Evolutionary conservation across 2,797 vertebrate genomes (phyloP).

Genomic region (Falco peregrinus): DNA sequence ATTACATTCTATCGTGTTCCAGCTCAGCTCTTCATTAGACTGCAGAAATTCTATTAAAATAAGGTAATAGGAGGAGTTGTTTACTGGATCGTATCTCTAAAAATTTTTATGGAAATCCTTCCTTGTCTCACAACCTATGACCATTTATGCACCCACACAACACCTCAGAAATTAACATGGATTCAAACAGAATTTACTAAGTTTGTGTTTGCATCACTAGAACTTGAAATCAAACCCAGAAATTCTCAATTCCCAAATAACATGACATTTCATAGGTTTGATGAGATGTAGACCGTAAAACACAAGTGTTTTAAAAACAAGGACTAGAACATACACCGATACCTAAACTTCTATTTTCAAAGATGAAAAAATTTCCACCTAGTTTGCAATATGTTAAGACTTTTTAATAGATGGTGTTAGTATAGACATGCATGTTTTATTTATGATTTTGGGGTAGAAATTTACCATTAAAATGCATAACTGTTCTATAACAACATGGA

Average conservation of each 20-base stretch:
- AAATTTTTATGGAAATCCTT: not conserved
- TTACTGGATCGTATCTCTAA: not conserved
- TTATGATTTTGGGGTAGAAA: not conserved
- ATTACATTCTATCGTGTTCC: rapidly evolving
- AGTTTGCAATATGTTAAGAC: not conserved
- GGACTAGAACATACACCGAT: not conserved
- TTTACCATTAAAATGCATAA: not conserved
- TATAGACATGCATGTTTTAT: not conserved
- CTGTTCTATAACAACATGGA: not conserved
- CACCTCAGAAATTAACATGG: not conserved
- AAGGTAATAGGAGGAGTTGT: not conserved
- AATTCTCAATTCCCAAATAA: not conserved
- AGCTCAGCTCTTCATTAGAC: not conserved
- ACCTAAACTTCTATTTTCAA: not conserved
- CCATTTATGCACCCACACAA: not conserved
- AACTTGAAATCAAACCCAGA: not conserved
- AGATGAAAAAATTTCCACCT: not conserved
- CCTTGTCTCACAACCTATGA: rapidly evolving
- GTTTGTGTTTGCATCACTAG: not conserved
- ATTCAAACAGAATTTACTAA: not conserved
- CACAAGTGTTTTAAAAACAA: not conserved
- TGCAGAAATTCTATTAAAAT: not conserved
- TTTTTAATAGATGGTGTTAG: not conserved
- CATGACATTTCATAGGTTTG: not conserved
- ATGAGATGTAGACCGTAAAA: not conserved